phyloP scores from a whole-genome alignment of 1,140 invertebrate species.

The Euwallacea fornicatus region DNA sequence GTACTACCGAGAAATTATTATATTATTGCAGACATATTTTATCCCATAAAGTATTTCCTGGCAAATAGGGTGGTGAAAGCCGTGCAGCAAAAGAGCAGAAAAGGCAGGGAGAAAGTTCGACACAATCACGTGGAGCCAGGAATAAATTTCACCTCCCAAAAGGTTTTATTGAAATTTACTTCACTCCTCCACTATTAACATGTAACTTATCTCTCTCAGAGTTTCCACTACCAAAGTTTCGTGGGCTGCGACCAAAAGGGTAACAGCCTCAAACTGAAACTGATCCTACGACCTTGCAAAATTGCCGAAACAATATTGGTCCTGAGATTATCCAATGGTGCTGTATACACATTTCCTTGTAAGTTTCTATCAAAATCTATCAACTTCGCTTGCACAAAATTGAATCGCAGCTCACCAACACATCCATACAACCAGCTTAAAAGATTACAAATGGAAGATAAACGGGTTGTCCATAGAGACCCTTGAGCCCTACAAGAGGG shows the following conservation, averaged over 20 bases:
- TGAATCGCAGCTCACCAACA: conserved; percentile 33
- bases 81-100: conserved; percentile 19
- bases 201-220: conserved; percentile 4
- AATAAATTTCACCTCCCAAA: conserved; percentile 19
- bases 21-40: conserved; percentile 39
- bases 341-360: conserved; percentile 42
- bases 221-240: conserved; percentile 27
- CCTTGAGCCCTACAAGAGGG: conserved; percentile 43
- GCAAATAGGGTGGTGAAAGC: conserved; percentile 37
- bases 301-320: conserved; percentile 40
- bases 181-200: not conserved
- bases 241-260: conserved; percentile 43
- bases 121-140: conserved; percentile 6
- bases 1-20: conserved; percentile 2
- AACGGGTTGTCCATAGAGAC: conserved; percentile 44
- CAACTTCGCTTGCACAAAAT: conserved; percentile 7
- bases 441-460: conserved; percentile 42
- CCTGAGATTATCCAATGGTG: conserved; percentile 38
- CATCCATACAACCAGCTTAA: conserved; percentile 34
- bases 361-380: conserved; percentile 10
- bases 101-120: conserved; percentile 13
- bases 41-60: conserved; percentile 35
- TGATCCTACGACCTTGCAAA: conserved; percentile 36
- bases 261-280: conserved; percentile 38
- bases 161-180: conserved; percentile 9